Conservation (phyloP, 2,888 invertebrate genomes). For the Netelia inedita region DNA sequence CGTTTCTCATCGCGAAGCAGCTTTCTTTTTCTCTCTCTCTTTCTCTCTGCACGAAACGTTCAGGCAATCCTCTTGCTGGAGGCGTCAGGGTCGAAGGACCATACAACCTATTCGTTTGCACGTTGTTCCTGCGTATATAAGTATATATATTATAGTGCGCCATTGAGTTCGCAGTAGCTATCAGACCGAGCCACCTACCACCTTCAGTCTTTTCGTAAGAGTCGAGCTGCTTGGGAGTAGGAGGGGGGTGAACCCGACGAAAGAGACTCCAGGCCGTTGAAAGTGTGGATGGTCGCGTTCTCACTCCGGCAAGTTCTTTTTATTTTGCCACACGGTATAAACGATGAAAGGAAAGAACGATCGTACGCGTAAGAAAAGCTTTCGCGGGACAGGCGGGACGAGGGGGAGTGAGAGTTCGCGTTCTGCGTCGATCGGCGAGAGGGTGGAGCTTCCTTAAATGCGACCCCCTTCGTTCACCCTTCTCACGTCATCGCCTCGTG, state of each 20-base stretch:
- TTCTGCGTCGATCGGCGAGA: constrained; percentile 34
- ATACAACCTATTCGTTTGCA: constrained; percentile 53
- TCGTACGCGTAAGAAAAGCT: constrained; percentile 72
- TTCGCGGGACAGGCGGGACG: constrained; percentile 16
- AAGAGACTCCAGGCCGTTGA: constrained; percentile 61
- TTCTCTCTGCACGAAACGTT: constrained; percentile 53
- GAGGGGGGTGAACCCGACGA: constrained; percentile 35
- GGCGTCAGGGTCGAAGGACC: constrained; percentile 52
- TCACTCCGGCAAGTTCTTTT: constrained; percentile 22
- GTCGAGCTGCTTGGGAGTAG: constrained; percentile 7
- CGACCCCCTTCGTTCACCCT: constrained; percentile 50
- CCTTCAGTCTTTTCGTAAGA: constrained; percentile 22
- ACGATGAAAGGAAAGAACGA: constrained; percentile 78
- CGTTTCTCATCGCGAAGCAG: constrained; percentile 79
- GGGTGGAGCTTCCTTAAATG: constrained; percentile 78
- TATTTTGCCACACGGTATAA: constrained; percentile 50
- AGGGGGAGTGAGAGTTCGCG: neutral
- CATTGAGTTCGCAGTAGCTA: constrained; percentile 54
- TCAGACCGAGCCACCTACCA: constrained; percentile 35
- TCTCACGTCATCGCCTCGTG: constrained; percentile 23
- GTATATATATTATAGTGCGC: constrained; percentile 30
- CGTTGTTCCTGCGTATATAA: constrained; percentile 26
- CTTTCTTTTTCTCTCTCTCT: constrained; percentile 57
- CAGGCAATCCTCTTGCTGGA: constrained; percentile 57
- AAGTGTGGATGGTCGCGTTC: constrained; percentile 50